Evolutionary conservation across 1,140 invertebrate genomes (phyloP).

Genomic region (Drosophila guanche): DNA sequence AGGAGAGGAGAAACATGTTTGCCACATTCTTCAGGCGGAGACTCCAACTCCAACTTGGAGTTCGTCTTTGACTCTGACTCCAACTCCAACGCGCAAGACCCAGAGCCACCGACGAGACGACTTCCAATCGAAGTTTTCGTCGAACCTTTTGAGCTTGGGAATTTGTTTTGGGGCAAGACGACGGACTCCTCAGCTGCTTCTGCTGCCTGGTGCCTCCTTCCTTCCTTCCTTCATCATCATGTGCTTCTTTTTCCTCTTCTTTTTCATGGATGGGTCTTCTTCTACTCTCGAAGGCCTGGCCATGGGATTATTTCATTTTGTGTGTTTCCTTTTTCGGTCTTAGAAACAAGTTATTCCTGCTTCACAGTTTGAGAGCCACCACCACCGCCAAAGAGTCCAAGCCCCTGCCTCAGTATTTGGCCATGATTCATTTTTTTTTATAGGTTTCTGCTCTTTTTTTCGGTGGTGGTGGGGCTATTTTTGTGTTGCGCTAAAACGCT

Average conservation of each 20-base stretch:
- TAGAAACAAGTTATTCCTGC: constrained; percentile 82
- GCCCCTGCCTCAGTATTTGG: constrained; percentile 55
- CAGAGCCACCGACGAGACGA: no score
- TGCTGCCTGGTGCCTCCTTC: constrained; percentile 27
- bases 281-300: constrained; percentile 43
- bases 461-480: neutral
- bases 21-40: constrained; percentile 73
- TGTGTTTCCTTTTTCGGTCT: constrained; percentile 80
- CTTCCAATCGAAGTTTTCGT: constrained; percentile 76
- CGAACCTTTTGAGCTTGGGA: constrained; percentile 80
- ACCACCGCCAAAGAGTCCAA: constrained; percentile 28
- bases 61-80: constrained; percentile 13
- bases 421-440: constrained; percentile 62
- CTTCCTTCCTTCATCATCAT: constrained; percentile 4
- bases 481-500: constrained; percentile 41
- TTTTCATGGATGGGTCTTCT: constrained; percentile 26
- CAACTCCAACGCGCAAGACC: constrained; percentile 9
- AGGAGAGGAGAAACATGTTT: constrained; percentile 70
- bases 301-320: constrained; percentile 83
- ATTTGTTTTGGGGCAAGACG: constrained; percentile 62
- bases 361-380: constrained; percentile 53
- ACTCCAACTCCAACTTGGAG: constrained; percentile 28
- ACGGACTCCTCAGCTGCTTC: constrained; percentile 30
- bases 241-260: constrained; percentile 31
- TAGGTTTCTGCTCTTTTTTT: constrained; percentile 8